These are phyloP conservation scores for Steinernema scapterisci DNA, from an alignment of 2,888 invertebrate genomes.

Conservation along the genomic window DNA sequence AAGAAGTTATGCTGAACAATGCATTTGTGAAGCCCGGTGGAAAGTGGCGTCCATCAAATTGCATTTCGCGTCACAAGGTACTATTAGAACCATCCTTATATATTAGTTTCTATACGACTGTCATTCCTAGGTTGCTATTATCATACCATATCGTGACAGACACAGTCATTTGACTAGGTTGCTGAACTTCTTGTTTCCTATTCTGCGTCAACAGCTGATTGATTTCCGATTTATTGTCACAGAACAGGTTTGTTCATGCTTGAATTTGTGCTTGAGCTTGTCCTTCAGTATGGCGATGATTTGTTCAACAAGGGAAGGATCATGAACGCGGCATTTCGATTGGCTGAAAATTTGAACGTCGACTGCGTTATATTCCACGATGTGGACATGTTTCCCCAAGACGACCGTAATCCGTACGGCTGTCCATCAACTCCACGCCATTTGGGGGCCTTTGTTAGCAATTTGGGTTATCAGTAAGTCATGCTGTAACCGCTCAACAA, in stretches of 20 bases:
- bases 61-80: conserved; percentile 53
- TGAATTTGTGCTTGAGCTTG: not conserved
- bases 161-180: conserved; percentile 65
- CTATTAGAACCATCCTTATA: no score
- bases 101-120: no score
- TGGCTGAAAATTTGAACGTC: conserved; percentile 60
- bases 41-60: conserved; percentile 64
- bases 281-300: conserved; percentile 61
- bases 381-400: conserved; percentile 71
- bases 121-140: conserved; percentile 63
- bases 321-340: conserved; percentile 67
- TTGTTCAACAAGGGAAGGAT: conserved; percentile 67
- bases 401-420: conserved; percentile 69
- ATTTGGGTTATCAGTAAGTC: conserved; percentile 70
- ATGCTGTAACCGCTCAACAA: not conserved
- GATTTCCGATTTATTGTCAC: conserved; percentile 68
- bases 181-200: conserved; percentile 67
- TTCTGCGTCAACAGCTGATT: conserved; percentile 64
- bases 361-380: conserved; percentile 68
- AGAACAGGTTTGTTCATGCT: conserved; percentile 59
- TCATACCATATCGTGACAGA: conserved; percentile 68
- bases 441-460: conserved; percentile 69
- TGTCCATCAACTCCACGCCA: conserved; percentile 69
- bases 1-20: conserved; percentile 53
- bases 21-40: conserved; percentile 63